Evolutionary conservation across 2,797 vertebrate genomes (phyloP).

Genomic region (Falco cherrug): DNA sequence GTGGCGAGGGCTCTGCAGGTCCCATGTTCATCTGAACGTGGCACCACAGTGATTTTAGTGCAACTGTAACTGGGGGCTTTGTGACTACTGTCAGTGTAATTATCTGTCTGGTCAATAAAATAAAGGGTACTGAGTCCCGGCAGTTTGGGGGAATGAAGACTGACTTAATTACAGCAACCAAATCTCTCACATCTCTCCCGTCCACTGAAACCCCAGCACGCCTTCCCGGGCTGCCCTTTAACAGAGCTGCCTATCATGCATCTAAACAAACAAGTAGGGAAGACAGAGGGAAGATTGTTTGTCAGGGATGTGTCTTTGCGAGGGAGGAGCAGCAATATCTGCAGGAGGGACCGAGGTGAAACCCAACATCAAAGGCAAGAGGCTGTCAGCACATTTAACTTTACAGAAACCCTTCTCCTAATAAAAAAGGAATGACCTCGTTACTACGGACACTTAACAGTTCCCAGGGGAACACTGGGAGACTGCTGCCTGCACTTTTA

Average conservation of each 20-base stretch:
- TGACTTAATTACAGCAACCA: slow-evolving; percentile 60
- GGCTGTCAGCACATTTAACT: slow-evolving; percentile 81
- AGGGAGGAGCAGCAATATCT: slow-evolving; percentile 73
- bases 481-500: slow-evolving; percentile 71
- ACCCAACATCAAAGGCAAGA: slow-evolving; percentile 78
- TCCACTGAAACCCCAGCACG: slow-evolving; percentile 29
- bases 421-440: slow-evolving; percentile 80
- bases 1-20: not conserved
- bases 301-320: slow-evolving; percentile 61
- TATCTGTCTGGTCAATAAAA: slow-evolving; percentile 58
- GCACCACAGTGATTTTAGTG: not conserved
- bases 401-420: slow-evolving; percentile 78
- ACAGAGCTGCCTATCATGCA: slow-evolving; percentile 65
- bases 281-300: slow-evolving; percentile 74
- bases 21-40: accelerated
- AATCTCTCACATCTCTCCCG: slow-evolving; percentile 49
- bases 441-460: slow-evolving; percentile 76
- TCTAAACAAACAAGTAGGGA: slow-evolving; percentile 73
- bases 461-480: slow-evolving; percentile 72
- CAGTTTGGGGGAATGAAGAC: slow-evolving; percentile 32
- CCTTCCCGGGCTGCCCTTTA: slow-evolving; percentile 62
- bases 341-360: slow-evolving; percentile 77
- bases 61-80: not conserved
- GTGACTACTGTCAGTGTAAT: slow-evolving; percentile 22
- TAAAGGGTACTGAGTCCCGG: slow-evolving; percentile 18